Base-by-base conservation (phyloP, 2,888 invertebrate species). In the Dasypogon diadema region DNA sequence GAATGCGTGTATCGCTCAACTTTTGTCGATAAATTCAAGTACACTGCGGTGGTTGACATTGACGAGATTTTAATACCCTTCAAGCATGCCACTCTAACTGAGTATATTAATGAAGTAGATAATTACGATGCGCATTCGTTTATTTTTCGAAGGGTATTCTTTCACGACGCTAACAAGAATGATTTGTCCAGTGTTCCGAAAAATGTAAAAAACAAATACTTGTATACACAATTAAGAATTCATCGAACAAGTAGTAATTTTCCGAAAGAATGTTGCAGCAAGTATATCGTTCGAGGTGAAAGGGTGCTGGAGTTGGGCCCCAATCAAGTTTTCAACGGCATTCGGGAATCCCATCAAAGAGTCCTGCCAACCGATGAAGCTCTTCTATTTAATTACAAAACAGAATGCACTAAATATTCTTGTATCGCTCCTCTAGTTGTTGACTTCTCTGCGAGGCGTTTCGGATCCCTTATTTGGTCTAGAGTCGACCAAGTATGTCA, bases 1-100 rank as follows among this genome's bases (percentile, higher is more conserved):
- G 96, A 97, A 86, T 97, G 97, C 85, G 89, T 96, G 14, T 96
- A 96, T 86, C 90, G 96, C 79, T 93, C 94, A 72, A 95, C 96
- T 92, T 91, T 93, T 77, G 83, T 87, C 75, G 84, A 86, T 76
- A 87, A 87, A 56, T 93, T 91, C 80, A 92, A 93, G 75, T 95
- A 95, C 87, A 89, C 95, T 14, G 90, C 94, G 2, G 90, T 96
- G 68, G 91, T 96, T 70, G 96, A 96, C 83, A 88, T 96, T 77
- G 97, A 97, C 82, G 97, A 97, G 84, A 92, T 92, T 81, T 91
- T 96, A 79, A 88, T 96, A 81, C 95, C 96, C 0, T 89, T 92
- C 65, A 89, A 92, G 80, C 93, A 94, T 84, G 88, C 91, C 76
- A 92, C 93, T 0, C 86, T 95, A 77, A 89, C 91, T 0, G 82